Base-by-base conservation (phyloP, 2,797 vertebrate genomes). In the Oreochromis grahami region DNA sequence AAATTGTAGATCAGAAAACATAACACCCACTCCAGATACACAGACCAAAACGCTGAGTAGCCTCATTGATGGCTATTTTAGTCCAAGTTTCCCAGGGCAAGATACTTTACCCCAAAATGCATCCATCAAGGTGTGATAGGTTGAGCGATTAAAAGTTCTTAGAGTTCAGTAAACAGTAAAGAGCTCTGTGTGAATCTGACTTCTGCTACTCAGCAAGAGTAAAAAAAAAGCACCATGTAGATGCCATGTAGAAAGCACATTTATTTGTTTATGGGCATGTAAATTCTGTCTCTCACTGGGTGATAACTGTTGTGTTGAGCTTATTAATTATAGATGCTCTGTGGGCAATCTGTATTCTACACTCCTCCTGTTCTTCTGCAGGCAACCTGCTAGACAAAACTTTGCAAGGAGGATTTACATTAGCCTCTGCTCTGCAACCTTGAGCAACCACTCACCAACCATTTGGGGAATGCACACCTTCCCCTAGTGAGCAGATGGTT, bases 71-170 rank as follows among this genome's bases (percentile, higher is more conserved):
- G 24, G 9, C 43, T 48, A 26, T 17, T 72, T 45, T 29, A 48
- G 15, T 48, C 43, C 68, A 19, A 11, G 10, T 45, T 72, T 11
- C 24, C 41, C 43, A 12, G 43, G 43, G 6, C 24, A 48, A 48
- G 9, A 12, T 48, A 19, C 9, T 32, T 29, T 10, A 48, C 9
- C 41, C 68, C 65, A 45, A 72, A 24, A 12, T 48, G 43, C 15
- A 19, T 48, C 41, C 15, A 48, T 17, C 15, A 0, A 13, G 36
- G 38, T 26, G 13, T 48, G 15, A 48, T 17, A 19, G 24, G 26
- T 24, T 48, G 41, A 43, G 7, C 10, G 21, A 70, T 26, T 15
- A 4, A 68, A 68, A 41, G n/a, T 41, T 21, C 63, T 68, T 10
- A 24, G 5, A 68, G 63, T 68, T 17, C 14, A 56, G 63, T 24